Evolutionary conservation across 2,113 vertebrate genomes (phyloP), one percentile per base, ranked within the genome.

Genomic region (western clawed frog (Xenopus tropicalis)): DNA sequence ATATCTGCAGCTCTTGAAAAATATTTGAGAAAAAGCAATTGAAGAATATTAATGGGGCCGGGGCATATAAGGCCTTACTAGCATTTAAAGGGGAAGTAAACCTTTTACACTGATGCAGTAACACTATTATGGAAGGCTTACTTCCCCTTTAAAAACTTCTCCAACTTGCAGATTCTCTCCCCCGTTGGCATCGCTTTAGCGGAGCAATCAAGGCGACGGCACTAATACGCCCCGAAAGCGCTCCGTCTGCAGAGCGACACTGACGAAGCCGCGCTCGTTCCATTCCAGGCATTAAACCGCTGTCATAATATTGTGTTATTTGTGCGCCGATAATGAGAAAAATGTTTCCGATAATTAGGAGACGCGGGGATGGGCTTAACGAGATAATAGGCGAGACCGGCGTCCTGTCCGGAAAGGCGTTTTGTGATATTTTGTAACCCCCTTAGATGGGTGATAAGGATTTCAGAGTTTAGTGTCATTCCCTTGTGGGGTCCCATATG

Each of bases 241-340:
- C 2, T 14, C 37, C 44, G 63, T 74, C 44, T 66, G 52, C 66
- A 22, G 19, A 46, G 59, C 64, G 43, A 67, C 64, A 59, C 65
- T 59, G 72, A 74, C 54, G 66, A 67, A 48, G 54, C 54, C 72
- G 14, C 59, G 66, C 42, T 5, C 51, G 61, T 66, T 67, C 59
- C 66, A 74, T 61, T 61, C 57, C 24, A 20, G 14, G 54, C 72
- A 74, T 74, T 74, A 74, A 74, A 67, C 66, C 59, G 64, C 64
- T 74, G 72, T 74, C 72, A 74, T 61, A 74, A 74, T 74, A 67
- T 74, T 74, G 66, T 74, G 72, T 74, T 67, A 74, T 74, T 74
- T 74, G 72, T 74, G 64, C 66, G 72, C 19, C 21, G 72, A 74
- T 74, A 74, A 74, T 74, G 72, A 74, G 72, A 61, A 21, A 67